Evolutionary conservation across 2,888 invertebrate species (phyloP).

Genomic region (Amiota mariae): DNA sequence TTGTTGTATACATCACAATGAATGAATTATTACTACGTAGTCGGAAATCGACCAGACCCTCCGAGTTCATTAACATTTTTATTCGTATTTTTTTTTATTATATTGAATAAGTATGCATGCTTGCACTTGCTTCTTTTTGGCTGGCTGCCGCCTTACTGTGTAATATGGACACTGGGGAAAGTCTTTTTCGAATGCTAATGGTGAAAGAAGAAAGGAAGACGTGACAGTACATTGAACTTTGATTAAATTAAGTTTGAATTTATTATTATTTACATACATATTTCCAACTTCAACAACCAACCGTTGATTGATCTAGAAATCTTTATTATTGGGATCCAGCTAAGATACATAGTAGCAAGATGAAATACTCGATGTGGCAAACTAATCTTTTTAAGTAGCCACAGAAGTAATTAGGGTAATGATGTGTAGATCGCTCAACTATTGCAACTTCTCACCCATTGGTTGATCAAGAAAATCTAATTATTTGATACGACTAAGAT

Average conservation of each 20-base stretch:
- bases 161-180: not conserved
- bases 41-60: too few relatives aligned
- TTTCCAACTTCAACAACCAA: too few relatives aligned
- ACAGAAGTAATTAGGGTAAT: too few relatives aligned
- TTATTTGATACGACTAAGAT: slow-evolving; percentile 57
- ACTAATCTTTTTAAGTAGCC: too few relatives aligned
- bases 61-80: not conserved
- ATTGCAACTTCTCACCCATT: slow-evolving; percentile 58
- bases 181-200: not conserved
- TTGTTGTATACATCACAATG: too few relatives aligned
- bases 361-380: slow-evolving; percentile 48
- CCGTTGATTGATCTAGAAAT: slow-evolving; percentile 55
- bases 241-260: not conserved
- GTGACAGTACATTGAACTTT: not conserved
- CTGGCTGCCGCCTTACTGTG: too few relatives aligned
- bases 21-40: too few relatives aligned
- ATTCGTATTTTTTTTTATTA: not conserved
- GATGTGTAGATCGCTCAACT: too few relatives aligned
- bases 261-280: not conserved
- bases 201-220: not conserved
- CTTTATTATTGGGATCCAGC: slow-evolving; percentile 47
- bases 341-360: slow-evolving; percentile 62
- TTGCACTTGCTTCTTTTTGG: not conserved
- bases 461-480: slow-evolving; percentile 46
- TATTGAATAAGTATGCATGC: not conserved